phyloP scores from a whole-genome alignment of 1,140 invertebrate genomes.

The Caenorhabditis remanei region DNA sequence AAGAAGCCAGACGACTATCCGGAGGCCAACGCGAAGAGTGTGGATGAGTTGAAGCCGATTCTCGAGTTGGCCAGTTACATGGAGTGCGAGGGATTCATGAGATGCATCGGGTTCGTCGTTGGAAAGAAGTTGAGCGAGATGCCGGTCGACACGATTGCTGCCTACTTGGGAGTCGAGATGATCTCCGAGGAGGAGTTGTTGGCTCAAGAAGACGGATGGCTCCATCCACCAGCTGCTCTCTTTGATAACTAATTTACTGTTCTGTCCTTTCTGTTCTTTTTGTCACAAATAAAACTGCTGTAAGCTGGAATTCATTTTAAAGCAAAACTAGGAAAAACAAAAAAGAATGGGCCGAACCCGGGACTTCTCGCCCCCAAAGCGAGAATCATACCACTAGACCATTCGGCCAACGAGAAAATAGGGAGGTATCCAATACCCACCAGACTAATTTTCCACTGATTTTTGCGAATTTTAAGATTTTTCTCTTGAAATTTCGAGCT shows the following conservation, averaged over 20 bases:
- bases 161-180: neutral
- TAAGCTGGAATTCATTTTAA: no score
- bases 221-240: neutral
- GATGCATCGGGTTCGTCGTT: neutral
- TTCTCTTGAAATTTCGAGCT: no score
- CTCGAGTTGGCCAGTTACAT: neutral
- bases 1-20: neutral
- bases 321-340: no score
- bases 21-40: neutral
- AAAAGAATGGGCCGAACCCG: no score
- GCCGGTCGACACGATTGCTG: neutral
- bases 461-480: no score
- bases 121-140: neutral
- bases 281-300: no score
- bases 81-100: neutral
- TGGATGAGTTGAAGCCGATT: neutral
- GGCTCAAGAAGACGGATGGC: neutral
- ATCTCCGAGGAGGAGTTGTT: neutral
- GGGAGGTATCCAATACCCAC: no score
- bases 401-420: no score
- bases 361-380: no score
- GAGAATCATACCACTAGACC: no score
- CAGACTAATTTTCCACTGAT: no score
- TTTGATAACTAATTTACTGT: conserved; percentile 7
- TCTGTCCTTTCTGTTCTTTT: neutral